Evolutionary conservation across 2,113 vertebrate genomes (phyloP), one percentile per base, ranked within the genome.

Genomic region (Sardina pilchardus): DNA sequence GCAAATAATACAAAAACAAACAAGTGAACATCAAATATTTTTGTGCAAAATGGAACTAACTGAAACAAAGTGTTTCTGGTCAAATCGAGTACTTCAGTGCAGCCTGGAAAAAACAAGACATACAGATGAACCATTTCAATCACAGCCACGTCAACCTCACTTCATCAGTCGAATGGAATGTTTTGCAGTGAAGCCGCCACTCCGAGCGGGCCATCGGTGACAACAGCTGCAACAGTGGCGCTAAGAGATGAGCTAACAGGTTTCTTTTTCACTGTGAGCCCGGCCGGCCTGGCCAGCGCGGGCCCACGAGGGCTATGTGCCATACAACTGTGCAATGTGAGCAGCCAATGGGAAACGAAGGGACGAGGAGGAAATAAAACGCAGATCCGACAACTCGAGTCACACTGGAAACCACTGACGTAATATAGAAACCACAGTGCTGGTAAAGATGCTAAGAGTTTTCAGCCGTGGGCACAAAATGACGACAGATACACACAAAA

Each of bases 31-130:
- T 95, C 44, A 78, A 93, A 91, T 87, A 90, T 86, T 85, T 85
- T 90, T 96, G 95, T 96, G 96, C 95, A 96, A 95, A 95, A 95
- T 91, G 26, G 34, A 78, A 88, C 91, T 91, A 94, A 93, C 90
- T 89, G 93, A 93, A 94, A 86, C 87, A 91, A 88, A 80, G 92
- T 92, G 91, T 93, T 93, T 94, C 93, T 92, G 90, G 91, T 93
- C 83, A 88, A 91, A 90, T 89, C 82, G 85, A 86, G 84, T 26
- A 42, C 82, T 89, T 88, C 83, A 53, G 83, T 78, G 81, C 86
- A 78, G 71, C 34, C 90, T 53, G 75, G 87, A 89, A 81, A 91
- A 53, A 85, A 92, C 88, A 88, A 91, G 91, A 93, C 91, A 87
- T 90, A 88, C 59, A 24, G 90, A 89, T 88, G 91, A 88, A 94